Base-by-base conservation (phyloP, 2,888 invertebrate genomes). In the Limnephilus auricula region DNA sequence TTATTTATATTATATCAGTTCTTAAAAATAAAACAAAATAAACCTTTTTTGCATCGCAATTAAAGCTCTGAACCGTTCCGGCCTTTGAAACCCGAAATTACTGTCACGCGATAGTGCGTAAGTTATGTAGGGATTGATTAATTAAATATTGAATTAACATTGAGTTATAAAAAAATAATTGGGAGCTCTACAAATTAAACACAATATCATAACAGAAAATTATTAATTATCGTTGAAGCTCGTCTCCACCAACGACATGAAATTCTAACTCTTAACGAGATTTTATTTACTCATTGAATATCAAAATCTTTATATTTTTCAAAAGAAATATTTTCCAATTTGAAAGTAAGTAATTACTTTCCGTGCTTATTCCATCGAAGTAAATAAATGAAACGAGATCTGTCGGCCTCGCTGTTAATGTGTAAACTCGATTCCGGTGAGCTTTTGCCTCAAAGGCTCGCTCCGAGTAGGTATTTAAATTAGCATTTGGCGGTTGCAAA, bases 401-500 rank as follows among this genome's bases (percentile, higher is more conserved):
- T 79, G 84, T 90, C 84, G 31, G 30, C 78, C 25, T 34, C 78
- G 88, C 78, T 32, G 78, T 32, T 65, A 65, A 65, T 89, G 89
- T 37, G 45, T 18, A 90, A 85, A 85, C 40, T 79, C 79, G 85
- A 90, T 89, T 89, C 85, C 84, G 79, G 78, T 79, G 40, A 82
- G 89, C 40, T 79, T 50, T 83, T 50, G 85, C 92, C 88, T 84
- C 90, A 92, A 92, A 92, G 92, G 84, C 30, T 34, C 32, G 65
- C 85, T 90, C 89, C 80, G 34, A 31, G 50, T 50, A 50, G 79
- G 89, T 90, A 87, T 92, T 92, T 90, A 92, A 92, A 92, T 92
- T 92, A 89, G 90, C 89, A 84, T 90, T 88, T 80, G 89, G 50
- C 89, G 90, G 90, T 90, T 89, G 92, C 92, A 92, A 92, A 92